Evolutionary conservation across 2,797 vertebrate species (phyloP), one percentile per base, ranked within the genome.

Genomic region (Phataginus tetradactyla): DNA sequence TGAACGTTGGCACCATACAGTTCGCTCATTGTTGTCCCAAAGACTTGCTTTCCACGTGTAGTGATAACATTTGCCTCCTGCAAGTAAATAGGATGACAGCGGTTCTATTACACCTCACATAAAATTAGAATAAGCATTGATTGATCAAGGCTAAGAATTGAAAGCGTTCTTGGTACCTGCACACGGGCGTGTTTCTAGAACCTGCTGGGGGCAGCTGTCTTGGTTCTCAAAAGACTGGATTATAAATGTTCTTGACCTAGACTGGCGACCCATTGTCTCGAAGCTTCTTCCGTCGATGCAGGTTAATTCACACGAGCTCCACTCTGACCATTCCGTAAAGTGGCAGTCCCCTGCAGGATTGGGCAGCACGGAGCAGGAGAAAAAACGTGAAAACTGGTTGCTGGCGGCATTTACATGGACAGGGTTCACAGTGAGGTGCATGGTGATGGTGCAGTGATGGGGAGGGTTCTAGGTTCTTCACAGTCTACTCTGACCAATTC

Each of bases 1-100:
- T 0, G 99, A 99, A 95, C 99, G 99, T 91, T 99, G 99, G 97
- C 99, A 99, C 99, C 99, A 99, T 96, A 99, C 99, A 0, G 97
- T 97, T 95, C 99, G 98, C 64, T 99, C 95, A 2, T 99, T 99
- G 98, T 99, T 99, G 95, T 69, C 99, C 99, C 99, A 99, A 81
- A 98, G 98, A 87, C 99, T 99, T 34, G 98, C 98, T 98, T 99
- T 99, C 99, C 99, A 99, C 77, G 99, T 93, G 97, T 99, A 99
- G 77, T 99, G 99, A 59, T 99, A 99, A 97, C 99, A 99, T 97
- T 98, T 99, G 96, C 99, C 99, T 97, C 99, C 99, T 99, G 98
- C 32, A 98, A 96, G n/a, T 80, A 98, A 97, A 96, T 27, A 87
- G 1, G 57, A 5, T 72, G 96, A 90, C 2, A 96, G 20, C 13